These are phyloP conservation scores for Epizoanthus illoricatus DNA, from an alignment of 92 coral and sea anemone genomes.

Conservation along the genomic window DNA sequence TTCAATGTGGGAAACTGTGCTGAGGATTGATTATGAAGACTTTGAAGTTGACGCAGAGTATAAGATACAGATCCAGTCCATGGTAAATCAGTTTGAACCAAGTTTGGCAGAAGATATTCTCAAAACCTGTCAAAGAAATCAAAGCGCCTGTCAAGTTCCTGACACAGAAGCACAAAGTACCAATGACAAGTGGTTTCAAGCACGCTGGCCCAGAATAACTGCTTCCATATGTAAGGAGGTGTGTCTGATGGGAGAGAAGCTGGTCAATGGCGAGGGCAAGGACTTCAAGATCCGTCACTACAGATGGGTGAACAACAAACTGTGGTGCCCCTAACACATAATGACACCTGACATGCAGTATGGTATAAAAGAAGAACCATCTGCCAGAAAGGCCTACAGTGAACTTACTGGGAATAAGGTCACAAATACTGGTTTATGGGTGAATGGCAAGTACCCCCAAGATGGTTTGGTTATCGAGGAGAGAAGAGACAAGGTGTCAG, in stretches of 20 bases:
- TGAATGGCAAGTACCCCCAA: conserved; percentile 14
- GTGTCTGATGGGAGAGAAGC: background rate
- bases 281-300: background rate
- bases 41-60: conserved; percentile 14
- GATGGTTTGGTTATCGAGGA: conserved; percentile 20
- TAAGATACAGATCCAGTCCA: background rate
- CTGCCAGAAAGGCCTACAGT: conserved; percentile 32
- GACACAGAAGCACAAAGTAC: conserved; percentile 14
- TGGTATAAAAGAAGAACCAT: conserved; percentile 15
- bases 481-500: no score
- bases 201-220: conserved; percentile 25
- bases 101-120: conserved; percentile 4
- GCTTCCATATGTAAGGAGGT: conserved; percentile 21
- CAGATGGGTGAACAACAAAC: conserved; percentile 2
- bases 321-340: background rate
- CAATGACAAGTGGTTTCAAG: background rate
- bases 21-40: conserved; percentile 2
- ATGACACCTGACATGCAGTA: conserved; percentile 23
- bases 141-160: background rate
- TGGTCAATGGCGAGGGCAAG: background rate
- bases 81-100: conserved; percentile 6
- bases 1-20: background rate
- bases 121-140: no score
- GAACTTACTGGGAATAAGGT: background rate
- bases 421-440: conserved; percentile 5